These are phyloP conservation scores for Schrankia costaestrigalis DNA, from an alignment of 2,888 invertebrate genomes.

Conservation along the genomic window DNA sequence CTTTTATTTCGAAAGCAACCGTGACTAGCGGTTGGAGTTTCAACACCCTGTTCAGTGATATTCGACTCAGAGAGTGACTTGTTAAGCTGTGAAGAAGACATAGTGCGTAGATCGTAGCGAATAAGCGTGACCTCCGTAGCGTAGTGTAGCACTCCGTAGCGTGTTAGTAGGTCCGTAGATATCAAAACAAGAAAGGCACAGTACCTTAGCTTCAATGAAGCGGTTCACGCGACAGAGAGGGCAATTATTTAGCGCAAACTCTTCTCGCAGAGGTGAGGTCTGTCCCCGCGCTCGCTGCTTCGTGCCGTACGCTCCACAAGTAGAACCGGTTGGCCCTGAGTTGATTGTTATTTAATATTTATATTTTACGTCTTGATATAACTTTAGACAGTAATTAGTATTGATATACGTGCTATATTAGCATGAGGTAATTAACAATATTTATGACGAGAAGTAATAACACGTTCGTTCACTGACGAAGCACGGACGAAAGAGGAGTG, in stretches of 20 bases:
- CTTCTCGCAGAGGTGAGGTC: background rate
- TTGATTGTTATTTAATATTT: background rate
- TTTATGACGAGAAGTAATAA: background rate
- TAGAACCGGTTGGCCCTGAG: background rate
- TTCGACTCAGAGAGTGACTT: slow-evolving; percentile 7
- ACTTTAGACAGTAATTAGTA: background rate
- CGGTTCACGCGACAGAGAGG: too few relatives aligned
- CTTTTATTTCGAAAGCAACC: too few relatives aligned
- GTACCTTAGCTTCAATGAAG: too few relatives aligned
- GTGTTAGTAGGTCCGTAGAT: background rate
- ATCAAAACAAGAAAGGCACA: too few relatives aligned
- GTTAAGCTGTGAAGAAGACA: background rate
- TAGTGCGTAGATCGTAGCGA: background rate
- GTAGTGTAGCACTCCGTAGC: background rate
- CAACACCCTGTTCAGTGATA: background rate
- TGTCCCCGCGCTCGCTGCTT: background rate
- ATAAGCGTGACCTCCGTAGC: background rate
- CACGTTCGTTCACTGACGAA: background rate
- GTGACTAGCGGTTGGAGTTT: background rate
- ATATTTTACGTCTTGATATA: background rate
- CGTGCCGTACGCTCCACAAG: background rate
- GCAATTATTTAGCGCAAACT: too few relatives aligned
- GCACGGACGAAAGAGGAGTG: background rate
- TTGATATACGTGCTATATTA: background rate
- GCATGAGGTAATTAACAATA: background rate